Conservation (phyloP, 2,113 vertebrate species). For the Rhea pennata region DNA sequence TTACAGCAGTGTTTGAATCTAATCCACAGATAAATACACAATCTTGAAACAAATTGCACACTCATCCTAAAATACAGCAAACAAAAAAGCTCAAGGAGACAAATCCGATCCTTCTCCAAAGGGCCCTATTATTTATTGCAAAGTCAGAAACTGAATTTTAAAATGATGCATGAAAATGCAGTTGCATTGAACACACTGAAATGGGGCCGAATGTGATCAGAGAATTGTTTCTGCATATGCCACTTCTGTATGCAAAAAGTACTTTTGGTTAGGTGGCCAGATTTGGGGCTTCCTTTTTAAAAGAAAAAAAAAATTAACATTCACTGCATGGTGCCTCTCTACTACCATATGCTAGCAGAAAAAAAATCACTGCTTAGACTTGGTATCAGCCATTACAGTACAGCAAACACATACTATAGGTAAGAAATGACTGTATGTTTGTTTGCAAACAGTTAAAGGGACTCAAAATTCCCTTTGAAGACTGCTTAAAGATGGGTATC, state of each 20-base stretch:
- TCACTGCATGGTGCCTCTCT: neutral
- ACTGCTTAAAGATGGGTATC: neutral
- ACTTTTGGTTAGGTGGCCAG: fast-evolving
- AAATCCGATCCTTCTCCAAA: neutral
- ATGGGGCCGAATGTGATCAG: neutral
- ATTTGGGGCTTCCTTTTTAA: neutral
- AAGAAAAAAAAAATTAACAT: neutral
- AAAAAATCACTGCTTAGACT: neutral
- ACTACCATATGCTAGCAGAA: neutral
- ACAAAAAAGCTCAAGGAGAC: neutral
- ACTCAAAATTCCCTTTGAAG: neutral
- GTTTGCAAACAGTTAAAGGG: neutral
- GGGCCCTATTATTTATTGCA: neutral
- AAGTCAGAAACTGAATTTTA: neutral
- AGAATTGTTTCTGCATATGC: neutral
- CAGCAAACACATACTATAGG: neutral
- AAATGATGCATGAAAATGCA: neutral
- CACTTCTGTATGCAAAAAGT: neutral
- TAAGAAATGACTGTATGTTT: neutral
- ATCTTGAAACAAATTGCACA: neutral
- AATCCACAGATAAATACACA: neutral
- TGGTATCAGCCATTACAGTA: neutral
- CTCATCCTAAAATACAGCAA: neutral
- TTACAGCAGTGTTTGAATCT: neutral
- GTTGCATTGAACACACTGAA: neutral